A percentile compares a stretch with the other conserved stretches of the same genome.
Conservation (phyloP, 2,797 vertebrate genomes). For the Orestias chungarensis region DNA sequence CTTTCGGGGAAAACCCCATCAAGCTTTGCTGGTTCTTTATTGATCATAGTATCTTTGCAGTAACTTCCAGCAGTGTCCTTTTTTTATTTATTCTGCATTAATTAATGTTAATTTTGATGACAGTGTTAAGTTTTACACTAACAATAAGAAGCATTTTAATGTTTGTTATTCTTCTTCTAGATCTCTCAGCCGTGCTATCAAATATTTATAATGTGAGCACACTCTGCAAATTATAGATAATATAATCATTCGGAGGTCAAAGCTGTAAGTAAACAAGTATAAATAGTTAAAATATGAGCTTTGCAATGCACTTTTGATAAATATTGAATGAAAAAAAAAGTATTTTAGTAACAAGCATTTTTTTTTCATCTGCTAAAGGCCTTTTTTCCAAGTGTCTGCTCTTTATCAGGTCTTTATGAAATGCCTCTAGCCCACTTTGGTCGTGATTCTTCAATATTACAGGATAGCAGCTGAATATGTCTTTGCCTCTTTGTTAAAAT, state of each 20-base stretch:
- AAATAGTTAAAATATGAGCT: slow-evolving; percentile 30
- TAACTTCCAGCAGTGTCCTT: not conserved
- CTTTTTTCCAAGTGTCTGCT: not conserved
- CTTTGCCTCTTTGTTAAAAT: not conserved
- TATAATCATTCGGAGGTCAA: slow-evolving; percentile 33
- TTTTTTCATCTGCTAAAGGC: too few relatives aligned
- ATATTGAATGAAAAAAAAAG: slow-evolving; percentile 3
- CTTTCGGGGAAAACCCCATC: not conserved
- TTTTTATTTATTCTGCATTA: not conserved
- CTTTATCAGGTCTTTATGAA: not conserved
- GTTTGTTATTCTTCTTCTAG: slow-evolving; percentile 6
- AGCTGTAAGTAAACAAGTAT: slow-evolving; percentile 52
- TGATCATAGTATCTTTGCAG: not conserved
- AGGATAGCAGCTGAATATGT: not conserved
- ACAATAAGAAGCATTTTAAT: not conserved
- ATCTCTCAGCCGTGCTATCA: slow-evolving; percentile 37
- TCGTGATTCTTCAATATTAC: not conserved
- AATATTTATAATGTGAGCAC: slow-evolving; percentile 53
- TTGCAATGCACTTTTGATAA: slow-evolving; percentile 17
- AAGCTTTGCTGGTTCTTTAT: not conserved
- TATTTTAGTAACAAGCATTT: not conserved
- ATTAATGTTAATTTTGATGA: not conserved
- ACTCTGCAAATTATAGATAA: slow-evolving; percentile 44
- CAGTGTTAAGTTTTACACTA: too few relatives aligned
- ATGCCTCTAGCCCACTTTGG: not conserved